These are phyloP conservation scores for Melanogrammus aeglefinus DNA, from an alignment of 2,797 vertebrate genomes.

Conservation along the genomic window DNA sequence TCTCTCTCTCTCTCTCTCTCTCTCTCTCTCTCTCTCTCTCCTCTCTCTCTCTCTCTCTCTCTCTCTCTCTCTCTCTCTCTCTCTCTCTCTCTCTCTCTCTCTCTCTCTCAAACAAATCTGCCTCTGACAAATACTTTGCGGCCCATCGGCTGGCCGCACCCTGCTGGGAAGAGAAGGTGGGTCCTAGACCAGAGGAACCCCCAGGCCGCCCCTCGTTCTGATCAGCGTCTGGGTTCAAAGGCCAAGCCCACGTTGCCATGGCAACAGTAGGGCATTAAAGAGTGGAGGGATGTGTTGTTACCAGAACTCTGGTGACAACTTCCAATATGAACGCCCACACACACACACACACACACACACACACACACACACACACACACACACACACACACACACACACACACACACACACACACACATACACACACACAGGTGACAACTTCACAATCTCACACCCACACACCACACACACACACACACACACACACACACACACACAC, in stretches of 20 bases:
- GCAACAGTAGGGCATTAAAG: background rate
- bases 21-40: too few relatives aligned
- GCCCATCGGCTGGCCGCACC: slow-evolving; percentile 7
- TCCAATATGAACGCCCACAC: slow-evolving; percentile 2
- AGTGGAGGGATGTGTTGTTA: background rate
- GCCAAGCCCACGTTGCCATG: background rate
- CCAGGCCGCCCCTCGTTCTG: too few relatives aligned
- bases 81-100: slow-evolving; percentile 21
- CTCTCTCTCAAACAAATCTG: slow-evolving; percentile 45
- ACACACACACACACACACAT: slow-evolving; percentile 12
- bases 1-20: too few relatives aligned
- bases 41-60: background rate
- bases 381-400: slow-evolving; percentile 9
- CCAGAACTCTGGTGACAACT: background rate
- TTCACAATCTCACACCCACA: slow-evolving; percentile 24
- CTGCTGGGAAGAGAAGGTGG: too few relatives aligned
- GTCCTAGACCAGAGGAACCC: too few relatives aligned
- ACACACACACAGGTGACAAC: slow-evolving; percentile 36
- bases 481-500: slow-evolving; percentile 13
- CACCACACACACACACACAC: slow-evolving; percentile 32
- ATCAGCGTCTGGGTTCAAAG: too few relatives aligned
- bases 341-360: slow-evolving; percentile 32
- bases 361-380: slow-evolving; percentile 28
- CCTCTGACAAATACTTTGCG: slow-evolving; percentile 52
- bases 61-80: slow-evolving; percentile 6